These are phyloP conservation scores for Pseudoips prasinana DNA, from an alignment of 2,888 invertebrate species.

Conservation along the genomic window DNA sequence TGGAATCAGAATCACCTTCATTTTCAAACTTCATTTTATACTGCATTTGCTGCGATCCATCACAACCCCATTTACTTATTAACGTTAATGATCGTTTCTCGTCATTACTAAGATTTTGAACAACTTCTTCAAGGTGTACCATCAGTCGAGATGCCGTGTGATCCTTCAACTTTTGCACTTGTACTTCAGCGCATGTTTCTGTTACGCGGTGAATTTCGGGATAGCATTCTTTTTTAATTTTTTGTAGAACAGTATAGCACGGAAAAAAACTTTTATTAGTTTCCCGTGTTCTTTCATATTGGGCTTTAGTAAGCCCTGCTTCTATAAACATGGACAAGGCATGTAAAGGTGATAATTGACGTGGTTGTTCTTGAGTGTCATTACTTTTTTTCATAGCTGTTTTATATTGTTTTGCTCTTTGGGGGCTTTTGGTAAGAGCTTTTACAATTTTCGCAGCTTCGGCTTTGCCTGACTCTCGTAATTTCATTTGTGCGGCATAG, in stretches of 20 bases:
- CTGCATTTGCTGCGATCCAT: conserved; percentile 26
- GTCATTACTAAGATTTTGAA: conserved; percentile 1
- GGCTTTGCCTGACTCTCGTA: neutral
- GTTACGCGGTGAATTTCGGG: conserved; percentile 5
- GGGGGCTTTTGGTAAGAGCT: neutral
- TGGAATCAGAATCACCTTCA: conserved; percentile 15
- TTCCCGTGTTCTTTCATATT: conserved; percentile 20
- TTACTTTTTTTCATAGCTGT: neutral
- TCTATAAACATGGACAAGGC: neutral
- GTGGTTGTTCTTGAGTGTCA: neutral
- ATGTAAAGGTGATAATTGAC: neutral
- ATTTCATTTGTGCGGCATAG: neutral
- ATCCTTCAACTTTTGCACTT: conserved; percentile 1
- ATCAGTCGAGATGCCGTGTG: conserved; percentile 5
- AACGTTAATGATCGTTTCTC: conserved; percentile 11
- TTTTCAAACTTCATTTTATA: conserved; percentile 21
- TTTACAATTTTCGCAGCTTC: neutral
- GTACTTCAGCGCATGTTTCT: conserved; percentile 5
- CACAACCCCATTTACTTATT: conserved; percentile 31
- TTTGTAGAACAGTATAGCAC: conserved; percentile 11
- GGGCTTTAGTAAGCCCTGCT: conserved; percentile 1
- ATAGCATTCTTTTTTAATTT: conserved; percentile 5
- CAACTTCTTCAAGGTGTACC: conserved; percentile 5
- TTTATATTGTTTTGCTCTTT: neutral
- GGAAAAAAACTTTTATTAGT: conserved; percentile 10